Conservation (phyloP, 1,140 invertebrate genomes). For the Teleogryllus occipitalis region DNA sequence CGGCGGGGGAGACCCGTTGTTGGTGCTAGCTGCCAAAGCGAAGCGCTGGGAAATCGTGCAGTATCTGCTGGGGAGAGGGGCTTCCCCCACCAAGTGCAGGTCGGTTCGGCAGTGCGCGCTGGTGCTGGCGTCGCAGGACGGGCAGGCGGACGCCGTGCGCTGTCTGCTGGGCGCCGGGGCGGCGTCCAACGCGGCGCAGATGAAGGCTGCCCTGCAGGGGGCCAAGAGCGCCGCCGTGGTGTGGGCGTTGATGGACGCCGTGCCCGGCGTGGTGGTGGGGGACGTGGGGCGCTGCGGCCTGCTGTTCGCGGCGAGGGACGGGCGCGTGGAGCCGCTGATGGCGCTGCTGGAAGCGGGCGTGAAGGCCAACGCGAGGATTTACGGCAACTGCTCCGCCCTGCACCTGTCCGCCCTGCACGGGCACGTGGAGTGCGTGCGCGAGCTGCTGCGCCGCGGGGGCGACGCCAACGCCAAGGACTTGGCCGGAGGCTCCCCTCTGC, state of each 20-base stretch:
- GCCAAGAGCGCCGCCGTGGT: too few relatives aligned
- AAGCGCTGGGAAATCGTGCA: slow-evolving; percentile 38
- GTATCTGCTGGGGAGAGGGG: slow-evolving; percentile 57
- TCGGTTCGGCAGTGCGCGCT: neutral
- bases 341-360: slow-evolving; percentile 61
- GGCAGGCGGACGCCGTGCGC: too few relatives aligned
- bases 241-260: too few relatives aligned
- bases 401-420: neutral
- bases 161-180: too few relatives aligned
- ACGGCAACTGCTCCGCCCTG: neutral
- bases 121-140: neutral
- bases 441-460: slow-evolving; percentile 22
- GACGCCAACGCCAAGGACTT: slow-evolving; percentile 23
- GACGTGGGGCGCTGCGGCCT: too few relatives aligned
- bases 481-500: slow-evolving; percentile 53
- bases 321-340: slow-evolving; percentile 49
- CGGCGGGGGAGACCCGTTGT: too few relatives aligned
- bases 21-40: too few relatives aligned
- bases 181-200: too few relatives aligned
- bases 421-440: neutral
- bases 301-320: too few relatives aligned
- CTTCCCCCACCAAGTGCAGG: slow-evolving; percentile 43
- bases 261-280: too few relatives aligned
- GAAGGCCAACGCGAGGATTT: slow-evolving; percentile 49
- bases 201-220: too few relatives aligned